phyloP scores from a whole-genome alignment of 2,113 vertebrate species.

The Periophthalmus modestus region DNA sequence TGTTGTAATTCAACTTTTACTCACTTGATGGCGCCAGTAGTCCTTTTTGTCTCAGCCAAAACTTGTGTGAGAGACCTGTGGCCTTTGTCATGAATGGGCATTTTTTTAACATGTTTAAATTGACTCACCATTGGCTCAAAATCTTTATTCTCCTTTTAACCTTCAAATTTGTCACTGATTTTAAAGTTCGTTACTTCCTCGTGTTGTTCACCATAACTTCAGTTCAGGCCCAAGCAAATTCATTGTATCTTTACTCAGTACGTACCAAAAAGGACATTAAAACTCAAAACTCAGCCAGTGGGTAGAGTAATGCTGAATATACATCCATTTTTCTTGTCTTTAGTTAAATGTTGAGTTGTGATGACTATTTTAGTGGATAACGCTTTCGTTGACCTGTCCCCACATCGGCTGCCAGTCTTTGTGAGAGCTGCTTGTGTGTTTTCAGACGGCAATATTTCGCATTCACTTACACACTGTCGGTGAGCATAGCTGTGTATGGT shows the following conservation, averaged over 20 bases:
- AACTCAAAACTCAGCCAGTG: constrained; percentile 19
- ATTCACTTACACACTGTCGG: constrained; percentile 61
- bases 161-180: constrained; percentile 51
- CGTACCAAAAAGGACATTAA: constrained; percentile 50
- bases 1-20: constrained; percentile 31
- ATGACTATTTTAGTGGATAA: constrained; percentile 41
- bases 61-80: constrained; percentile 30
- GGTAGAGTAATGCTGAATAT: constrained; percentile 35
- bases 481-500: constrained; percentile 63
- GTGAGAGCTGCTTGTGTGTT: constrained; percentile 60
- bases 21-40: constrained; percentile 52
- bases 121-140: constrained; percentile 15
- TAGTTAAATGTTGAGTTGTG: constrained; percentile 52
- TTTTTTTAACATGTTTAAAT: constrained; percentile 51
- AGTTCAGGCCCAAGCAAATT: constrained; percentile 43
- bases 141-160: constrained; percentile 23
- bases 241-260: constrained; percentile 40
- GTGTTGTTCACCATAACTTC: constrained; percentile 27
- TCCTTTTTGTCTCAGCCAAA: constrained; percentile 21
- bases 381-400: constrained; percentile 50
- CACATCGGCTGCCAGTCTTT: constrained; percentile 48
- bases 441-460: constrained; percentile 64
- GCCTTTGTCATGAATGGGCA: constrained; percentile 34
- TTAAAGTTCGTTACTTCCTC: constrained; percentile 50
- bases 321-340: constrained; percentile 21